Conservation (phyloP, 53 echinoderm and acorn worm species). For the Stichopus horrens region DNA sequence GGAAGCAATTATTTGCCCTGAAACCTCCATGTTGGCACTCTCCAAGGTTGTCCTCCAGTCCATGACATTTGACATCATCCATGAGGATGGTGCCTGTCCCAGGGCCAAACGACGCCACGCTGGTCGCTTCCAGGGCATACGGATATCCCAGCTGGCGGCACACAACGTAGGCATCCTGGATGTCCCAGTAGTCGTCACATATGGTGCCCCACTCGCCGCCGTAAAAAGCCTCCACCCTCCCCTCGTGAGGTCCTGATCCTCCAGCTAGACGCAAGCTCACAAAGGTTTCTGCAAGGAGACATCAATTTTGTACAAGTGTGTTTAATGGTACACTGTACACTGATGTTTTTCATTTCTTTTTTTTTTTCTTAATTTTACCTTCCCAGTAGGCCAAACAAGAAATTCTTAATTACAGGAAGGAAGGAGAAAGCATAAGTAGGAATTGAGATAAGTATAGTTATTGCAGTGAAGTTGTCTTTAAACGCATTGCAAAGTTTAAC, state of each 20-base stretch:
- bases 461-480: too few relatives aligned
- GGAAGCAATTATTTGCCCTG: conserved; percentile 52
- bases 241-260: conserved; percentile 33
- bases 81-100: conserved; percentile 52
- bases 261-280: conserved; percentile 50
- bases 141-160: conserved; percentile 63
- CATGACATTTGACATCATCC: conserved; percentile 56
- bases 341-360: too few relatives aligned
- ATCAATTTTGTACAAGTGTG: neutral
- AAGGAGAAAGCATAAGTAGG: too few relatives aligned
- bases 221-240: conserved; percentile 56
- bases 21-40: conserved; percentile 48
- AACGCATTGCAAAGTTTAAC: too few relatives aligned
- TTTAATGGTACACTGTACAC: too few relatives aligned
- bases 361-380: too few relatives aligned
- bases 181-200: conserved; percentile 61
- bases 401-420: too few relatives aligned
- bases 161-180: conserved; percentile 54
- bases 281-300: conserved; percentile 19
- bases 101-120: conserved; percentile 54
- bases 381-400: too few relatives aligned
- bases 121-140: conserved; percentile 53
- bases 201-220: conserved; percentile 60
- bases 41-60: conserved; percentile 48
- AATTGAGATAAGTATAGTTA: too few relatives aligned